phyloP scores from a whole-genome alignment of 2,888 invertebrate genomes.

The Ypsolopha sequella region DNA sequence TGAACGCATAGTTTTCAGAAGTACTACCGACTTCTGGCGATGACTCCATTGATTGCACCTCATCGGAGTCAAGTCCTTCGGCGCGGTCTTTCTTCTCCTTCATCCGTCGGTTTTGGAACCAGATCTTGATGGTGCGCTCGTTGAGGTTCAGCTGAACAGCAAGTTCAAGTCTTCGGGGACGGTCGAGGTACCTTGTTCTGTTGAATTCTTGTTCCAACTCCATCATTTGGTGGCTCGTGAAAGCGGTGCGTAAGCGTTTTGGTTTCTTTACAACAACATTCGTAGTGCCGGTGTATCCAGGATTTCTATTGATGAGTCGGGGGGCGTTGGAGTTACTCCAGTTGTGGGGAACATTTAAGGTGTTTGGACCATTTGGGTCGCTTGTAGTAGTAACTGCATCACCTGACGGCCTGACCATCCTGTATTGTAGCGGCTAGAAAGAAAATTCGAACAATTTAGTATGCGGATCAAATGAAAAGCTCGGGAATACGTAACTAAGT shows the following conservation, averaged over 20 bases:
- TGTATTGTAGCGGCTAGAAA: background rate
- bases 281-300: slow-evolving; percentile 7
- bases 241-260: slow-evolving; percentile 83
- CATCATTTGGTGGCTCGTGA: slow-evolving; percentile 80
- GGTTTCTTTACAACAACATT: slow-evolving; percentile 5
- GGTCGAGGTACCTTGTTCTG: slow-evolving; percentile 76
- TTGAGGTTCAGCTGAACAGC: slow-evolving; percentile 69
- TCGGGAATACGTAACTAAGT: too few species aligned
- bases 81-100: slow-evolving; percentile 63
- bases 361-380: background rate
- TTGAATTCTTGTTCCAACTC: slow-evolving; percentile 82
- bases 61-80: slow-evolving; percentile 32
- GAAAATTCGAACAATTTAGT: too few species aligned
- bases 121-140: slow-evolving; percentile 80
- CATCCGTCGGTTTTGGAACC: slow-evolving; percentile 83
- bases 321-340: background rate
- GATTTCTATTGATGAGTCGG: background rate
- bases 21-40: slow-evolving; percentile 20
- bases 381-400: background rate
- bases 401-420: background rate
- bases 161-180: slow-evolving; percentile 79
- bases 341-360: background rate
- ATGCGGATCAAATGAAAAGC: too few species aligned
- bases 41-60: slow-evolving; percentile 29
- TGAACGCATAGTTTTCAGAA: slow-evolving; percentile 1